Evolutionary conservation across 2,113 vertebrate genomes (phyloP), one percentile per base, ranked within the genome.

Genomic region (Plecturocebus donacophilus): DNA sequence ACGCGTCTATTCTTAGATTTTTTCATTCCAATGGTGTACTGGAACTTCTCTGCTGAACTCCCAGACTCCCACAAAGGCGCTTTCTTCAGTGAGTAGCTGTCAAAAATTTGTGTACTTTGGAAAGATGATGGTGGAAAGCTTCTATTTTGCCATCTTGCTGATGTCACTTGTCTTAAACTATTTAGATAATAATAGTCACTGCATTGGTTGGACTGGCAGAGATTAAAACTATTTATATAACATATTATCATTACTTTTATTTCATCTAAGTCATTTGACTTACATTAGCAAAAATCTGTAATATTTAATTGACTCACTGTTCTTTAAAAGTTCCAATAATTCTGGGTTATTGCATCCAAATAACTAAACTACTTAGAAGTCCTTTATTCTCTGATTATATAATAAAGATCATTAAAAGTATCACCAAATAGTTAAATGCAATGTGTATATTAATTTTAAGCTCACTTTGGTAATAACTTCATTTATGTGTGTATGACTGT

Each of bases 371-470:
- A 49, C 47, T 91, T 89, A 64, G 19, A 90, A 93, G 91, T 17
- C 16, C 19, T 61, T 27, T 6, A 11, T 64, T 96, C 32, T 95
- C 42, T 77, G 27, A 82, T 76, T 76, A 45, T 40, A 80, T 52
- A 94, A 40, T 25, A 86, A 25, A 61, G 14, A 11, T 64, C 45
- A 94, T 56, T 88, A 71, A 91, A 94, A 27, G 17, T 86, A 27
- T 91, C 27, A 94, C 17, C 71, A 83, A 85, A 81, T 54, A 76
- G 40, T 61, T 19, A 38, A 68, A 61, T 35, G 66, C 21, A 81
- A 52, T 68, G 21, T 76, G 14, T 52, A n/a, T 87, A 64, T 35
- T 64, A 54, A 38, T 73, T 16, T 83, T 3, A 97, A 87, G 8
- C 7, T 89, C 16, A 94, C 7, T 58, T 82, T 38, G 73, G 16